These are phyloP conservation scores for Zalophus californianus DNA, from an alignment of 2,797 vertebrate species.

Conservation along the genomic window DNA sequence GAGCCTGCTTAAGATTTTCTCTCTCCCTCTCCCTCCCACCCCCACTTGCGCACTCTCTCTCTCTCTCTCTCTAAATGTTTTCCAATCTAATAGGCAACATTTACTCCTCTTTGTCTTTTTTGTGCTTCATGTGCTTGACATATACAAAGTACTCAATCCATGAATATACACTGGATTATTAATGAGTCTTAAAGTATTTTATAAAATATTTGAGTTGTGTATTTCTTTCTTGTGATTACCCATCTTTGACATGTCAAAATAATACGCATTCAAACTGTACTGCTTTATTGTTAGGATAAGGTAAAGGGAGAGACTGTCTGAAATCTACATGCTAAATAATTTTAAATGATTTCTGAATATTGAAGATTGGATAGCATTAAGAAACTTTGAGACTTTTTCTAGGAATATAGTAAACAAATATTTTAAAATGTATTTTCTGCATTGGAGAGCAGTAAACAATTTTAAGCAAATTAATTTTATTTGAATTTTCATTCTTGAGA, in stretches of 20 bases:
- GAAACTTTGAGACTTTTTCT: not conserved
- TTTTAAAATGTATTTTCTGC: not conserved
- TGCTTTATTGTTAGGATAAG: not conserved
- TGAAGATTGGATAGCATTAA: not conserved
- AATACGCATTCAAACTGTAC: not conserved
- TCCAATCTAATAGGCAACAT: not conserved
- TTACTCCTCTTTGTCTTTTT: not conserved
- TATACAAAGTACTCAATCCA: not conserved
- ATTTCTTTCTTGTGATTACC: not conserved
- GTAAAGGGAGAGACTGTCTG: not conserved
- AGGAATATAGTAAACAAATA: not conserved
- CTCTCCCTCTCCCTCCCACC: not conserved
- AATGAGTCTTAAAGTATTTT: not conserved
- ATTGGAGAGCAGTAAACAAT: not conserved
- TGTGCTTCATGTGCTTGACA: not conserved
- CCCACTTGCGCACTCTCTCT: accelerated
- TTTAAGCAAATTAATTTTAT: conserved; percentile 7
- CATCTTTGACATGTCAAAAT: not conserved
- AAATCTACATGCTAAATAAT: not conserved
- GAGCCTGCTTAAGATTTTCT: not conserved
- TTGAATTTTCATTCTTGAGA: not conserved
- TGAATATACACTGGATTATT: not conserved
- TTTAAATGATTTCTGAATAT: not conserved
- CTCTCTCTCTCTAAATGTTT: not conserved
- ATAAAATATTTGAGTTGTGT: not conserved